Evolutionary conservation across 2,113 vertebrate species (phyloP).

Genomic region (Picathartes gymnocephalus): DNA sequence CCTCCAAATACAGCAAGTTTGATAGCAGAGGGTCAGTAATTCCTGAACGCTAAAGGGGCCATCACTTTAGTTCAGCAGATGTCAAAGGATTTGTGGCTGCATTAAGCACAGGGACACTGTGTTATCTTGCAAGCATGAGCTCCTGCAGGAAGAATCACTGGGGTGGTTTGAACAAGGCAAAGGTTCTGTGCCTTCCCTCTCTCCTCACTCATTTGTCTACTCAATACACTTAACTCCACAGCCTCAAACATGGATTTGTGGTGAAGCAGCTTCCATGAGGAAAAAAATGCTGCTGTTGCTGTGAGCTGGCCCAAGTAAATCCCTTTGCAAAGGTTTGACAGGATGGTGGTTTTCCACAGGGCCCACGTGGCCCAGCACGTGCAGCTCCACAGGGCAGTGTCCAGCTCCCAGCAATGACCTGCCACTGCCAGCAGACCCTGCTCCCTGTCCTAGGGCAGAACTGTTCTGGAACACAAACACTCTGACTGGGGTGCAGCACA

Average conservation of each 20-base stretch:
- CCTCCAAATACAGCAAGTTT: not conserved
- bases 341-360: not conserved
- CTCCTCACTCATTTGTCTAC: not conserved
- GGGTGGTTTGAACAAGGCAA: not conserved
- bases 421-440: not conserved
- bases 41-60: not conserved
- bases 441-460: not conserved
- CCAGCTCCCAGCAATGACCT: not conserved
- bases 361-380: not conserved
- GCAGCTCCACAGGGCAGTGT: not conserved
- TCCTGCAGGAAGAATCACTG: not conserved
- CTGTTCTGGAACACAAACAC: not conserved
- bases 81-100: not conserved
- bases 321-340: not conserved
- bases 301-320: not conserved
- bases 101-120: not conserved
- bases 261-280: not conserved
- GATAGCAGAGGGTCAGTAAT: not conserved
- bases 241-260: not conserved
- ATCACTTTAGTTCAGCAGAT: not conserved
- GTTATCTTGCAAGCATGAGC: not conserved
- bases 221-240: not conserved
- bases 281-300: not conserved
- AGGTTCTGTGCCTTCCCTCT: not conserved
- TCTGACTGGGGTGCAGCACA: not conserved